phyloP scores from a whole-genome alignment of 2,888 invertebrate genomes.

The Phlogophora meticulosa region DNA sequence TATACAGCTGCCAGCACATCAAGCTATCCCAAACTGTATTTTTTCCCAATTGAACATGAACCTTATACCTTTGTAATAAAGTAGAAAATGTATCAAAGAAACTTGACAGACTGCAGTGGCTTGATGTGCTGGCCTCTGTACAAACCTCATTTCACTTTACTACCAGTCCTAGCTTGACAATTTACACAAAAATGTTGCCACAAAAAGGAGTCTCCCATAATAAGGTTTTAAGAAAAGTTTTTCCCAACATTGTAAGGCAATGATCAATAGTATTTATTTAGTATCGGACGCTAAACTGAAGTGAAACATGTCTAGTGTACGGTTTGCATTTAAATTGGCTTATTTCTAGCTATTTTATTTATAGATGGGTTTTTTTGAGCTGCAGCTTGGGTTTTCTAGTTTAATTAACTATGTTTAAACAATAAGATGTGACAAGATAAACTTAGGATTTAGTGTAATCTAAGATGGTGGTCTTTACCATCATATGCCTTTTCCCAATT shows the following conservation, averaged over 20 bases:
- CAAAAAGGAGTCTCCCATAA: conserved; percentile 32
- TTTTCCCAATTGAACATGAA: no score
- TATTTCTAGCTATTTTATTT: conserved; percentile 39
- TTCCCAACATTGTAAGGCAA: conserved; percentile 36
- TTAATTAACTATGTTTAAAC: not conserved
- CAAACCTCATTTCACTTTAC: not conserved
- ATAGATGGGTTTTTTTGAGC: not conserved
- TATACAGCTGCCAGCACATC: no score
- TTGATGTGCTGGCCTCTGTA: no score
- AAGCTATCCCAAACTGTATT: no score
- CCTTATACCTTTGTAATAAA: no score
- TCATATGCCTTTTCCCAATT: no score
- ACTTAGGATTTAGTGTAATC: not conserved
- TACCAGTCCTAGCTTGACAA: conserved; percentile 23
- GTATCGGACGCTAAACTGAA: conserved; percentile 39
- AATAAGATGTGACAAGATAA: not conserved
- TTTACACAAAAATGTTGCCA: conserved; percentile 47
- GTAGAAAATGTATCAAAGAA: no score
- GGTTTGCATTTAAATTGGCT: conserved; percentile 50
- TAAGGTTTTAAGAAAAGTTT: conserved; percentile 17
- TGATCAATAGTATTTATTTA: conserved; percentile 42
- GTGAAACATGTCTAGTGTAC: conserved; percentile 25
- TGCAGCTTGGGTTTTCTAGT: no score
- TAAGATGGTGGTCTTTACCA: not conserved
- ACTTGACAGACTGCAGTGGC: no score